phyloP scores from a whole-genome alignment of 1,140 invertebrate species.

The Drosophila fuyamai region DNA sequence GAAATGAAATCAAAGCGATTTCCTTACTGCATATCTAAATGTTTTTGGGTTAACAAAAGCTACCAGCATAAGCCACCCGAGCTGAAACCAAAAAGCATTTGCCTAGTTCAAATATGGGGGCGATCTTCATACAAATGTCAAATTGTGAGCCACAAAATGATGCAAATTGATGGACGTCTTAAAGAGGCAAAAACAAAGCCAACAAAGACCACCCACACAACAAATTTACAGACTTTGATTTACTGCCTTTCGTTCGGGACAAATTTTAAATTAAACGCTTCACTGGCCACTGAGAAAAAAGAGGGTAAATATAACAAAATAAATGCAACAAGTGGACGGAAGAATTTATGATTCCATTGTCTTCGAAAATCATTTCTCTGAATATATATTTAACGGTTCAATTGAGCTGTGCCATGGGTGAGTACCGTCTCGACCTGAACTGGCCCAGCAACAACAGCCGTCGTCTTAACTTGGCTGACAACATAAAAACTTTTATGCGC shows the following conservation, averaged over 20 bases:
- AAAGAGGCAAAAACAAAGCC: conserved; percentile 22
- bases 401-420: conserved; percentile 43
- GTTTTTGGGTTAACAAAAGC: conserved; percentile 55
- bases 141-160: conserved; percentile 39
- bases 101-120: conserved; percentile 15
- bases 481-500: conserved; percentile 80
- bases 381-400: conserved; percentile 54
- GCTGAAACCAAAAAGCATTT: not conserved
- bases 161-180: conserved; percentile 58
- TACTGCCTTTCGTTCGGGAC: conserved; percentile 49
- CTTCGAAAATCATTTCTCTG: conserved; percentile 32
- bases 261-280: conserved; percentile 76
- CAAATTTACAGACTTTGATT: conserved; percentile 51
- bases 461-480: conserved; percentile 56
- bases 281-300: conserved; percentile 56
- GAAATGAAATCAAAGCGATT: conserved; percentile 38
- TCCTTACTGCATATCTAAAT: conserved; percentile 58
- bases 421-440: conserved; percentile 21
- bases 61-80: conserved; percentile 43
- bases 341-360: conserved; percentile 55
- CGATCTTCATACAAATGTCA: conserved; percentile 50
- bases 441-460: conserved; percentile 15
- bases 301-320: not conserved
- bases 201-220: conserved; percentile 46
- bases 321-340: conserved; percentile 31